Evolutionary conservation across 2,113 vertebrate species (phyloP).

Genomic region (Gadus macrocephalus): DNA sequence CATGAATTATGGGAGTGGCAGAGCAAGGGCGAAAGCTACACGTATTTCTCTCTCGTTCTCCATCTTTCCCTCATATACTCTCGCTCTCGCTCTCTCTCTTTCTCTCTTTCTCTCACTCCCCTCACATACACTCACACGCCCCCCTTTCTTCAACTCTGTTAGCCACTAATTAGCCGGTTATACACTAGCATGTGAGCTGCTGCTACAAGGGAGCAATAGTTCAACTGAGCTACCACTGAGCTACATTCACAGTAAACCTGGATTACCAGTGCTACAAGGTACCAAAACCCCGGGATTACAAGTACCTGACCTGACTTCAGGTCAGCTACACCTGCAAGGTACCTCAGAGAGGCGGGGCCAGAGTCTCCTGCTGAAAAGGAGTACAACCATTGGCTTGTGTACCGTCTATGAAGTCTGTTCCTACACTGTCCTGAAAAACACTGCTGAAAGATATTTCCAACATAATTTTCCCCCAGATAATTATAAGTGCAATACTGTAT

Average conservation of each 20-base stretch:
- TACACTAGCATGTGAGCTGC: conserved; percentile 26
- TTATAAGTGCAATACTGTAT: too few relatives aligned
- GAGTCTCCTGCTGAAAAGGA: background rate
- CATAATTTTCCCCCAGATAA: too few relatives aligned
- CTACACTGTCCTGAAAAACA: background rate
- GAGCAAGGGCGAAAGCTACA: conserved; percentile 42
- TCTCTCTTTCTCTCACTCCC: background rate
- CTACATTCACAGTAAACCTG: conserved; percentile 56
- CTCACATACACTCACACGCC: background rate
- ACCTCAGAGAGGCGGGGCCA: conserved; percentile 34
- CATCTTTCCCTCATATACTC: conserved; percentile 2
- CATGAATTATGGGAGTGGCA: conserved; percentile 62
- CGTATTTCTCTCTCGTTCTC: conserved; percentile 15
- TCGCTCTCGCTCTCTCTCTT: background rate
- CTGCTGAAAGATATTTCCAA: too few relatives aligned
- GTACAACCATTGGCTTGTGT: background rate
- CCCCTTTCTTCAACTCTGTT: conserved; percentile 36
- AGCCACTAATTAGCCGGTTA: conserved; percentile 60
- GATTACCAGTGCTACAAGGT: conserved; percentile 58
- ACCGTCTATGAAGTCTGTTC: background rate
- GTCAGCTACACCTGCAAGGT: conserved; percentile 40
- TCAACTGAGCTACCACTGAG: conserved; percentile 61
- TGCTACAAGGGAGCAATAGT: conserved; percentile 60
- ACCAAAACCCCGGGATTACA: conserved; percentile 52
- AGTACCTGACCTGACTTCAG: conserved; percentile 44